Evolutionary conservation across 2,113 vertebrate genomes (phyloP), one percentile per base, ranked within the genome.

Genomic region (Otolemur garnettii): DNA sequence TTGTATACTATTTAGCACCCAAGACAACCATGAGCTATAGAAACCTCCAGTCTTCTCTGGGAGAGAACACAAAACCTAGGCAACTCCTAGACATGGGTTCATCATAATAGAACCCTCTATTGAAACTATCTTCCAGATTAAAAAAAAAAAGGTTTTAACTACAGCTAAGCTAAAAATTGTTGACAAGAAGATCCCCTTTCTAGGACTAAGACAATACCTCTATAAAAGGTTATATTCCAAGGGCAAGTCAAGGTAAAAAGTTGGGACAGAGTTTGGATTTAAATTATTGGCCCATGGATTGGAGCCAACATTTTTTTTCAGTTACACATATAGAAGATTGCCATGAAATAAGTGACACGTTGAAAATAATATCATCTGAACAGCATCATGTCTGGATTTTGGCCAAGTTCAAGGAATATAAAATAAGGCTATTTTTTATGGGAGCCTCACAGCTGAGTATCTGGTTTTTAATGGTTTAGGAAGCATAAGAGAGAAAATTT

Each of bases 321-420:
- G 64, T 71, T 93, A 17, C 55, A 59, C 68, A 89, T 64, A 53
- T n/a, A 50, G 94, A 90, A 64, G 84, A 78, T 71, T 71, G 77
- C 83, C 69, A 71, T 59, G 26, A 95, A 96, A 92, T 91, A 96
- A 93, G 42, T 10, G 60, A 88, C 88, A 94, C 78, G 12, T 77
- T 83, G 66, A 93, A 95, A 96, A 96, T 74, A 80, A 33, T 13
- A 91, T 87, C 60, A 78, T 60, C 64, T 96, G 60, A 96, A 91
- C 42, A 82, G 33, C 87, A 55, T 81, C 72, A 22, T 33, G 12
- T 84, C 86, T 90, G 53, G 71, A 82, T 91, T 93, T 88, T 86
- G 92, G 77, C 88, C 89, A 92, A 75, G 14, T 57, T 96, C 62
- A 57, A 92, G 12, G 30, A 81, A 82, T 89, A 91, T 89, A 96